Evolutionary conservation across 2,888 invertebrate genomes (phyloP), one percentile per base, ranked within the genome.

Genomic region (Agonopterix alstromeriana): DNA sequence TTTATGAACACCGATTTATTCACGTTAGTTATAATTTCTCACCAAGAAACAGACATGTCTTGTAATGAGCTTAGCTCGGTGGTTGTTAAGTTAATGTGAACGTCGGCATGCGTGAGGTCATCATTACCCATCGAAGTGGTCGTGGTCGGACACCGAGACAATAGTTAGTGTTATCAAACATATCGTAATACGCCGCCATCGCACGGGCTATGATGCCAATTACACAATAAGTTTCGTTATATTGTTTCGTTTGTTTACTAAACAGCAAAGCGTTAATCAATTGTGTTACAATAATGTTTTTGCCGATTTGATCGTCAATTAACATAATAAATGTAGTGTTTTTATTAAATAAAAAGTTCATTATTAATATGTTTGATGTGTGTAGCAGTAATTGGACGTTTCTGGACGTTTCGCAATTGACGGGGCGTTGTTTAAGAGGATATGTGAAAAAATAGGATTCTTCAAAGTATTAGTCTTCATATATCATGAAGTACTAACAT

Each of bases 131-230:
- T 14, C 27, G 27, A 27, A 27, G 27, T 27, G 27, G 45, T 36
- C 41, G 35, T 17, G n/a, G 8, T 35, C 53, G 51, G 50, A 51
- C 53, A 41, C 42, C 38, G 44, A 47, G 50, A 60, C 61, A 57
- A 59, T 61, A 49, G 49, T 53, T 61, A 49, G 49, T 53, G 49
- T 53, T 53, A 43, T 48, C 42, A 51, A 53, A 53, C 49, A 53
- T 38, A 46, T 9, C 40, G 41, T 11, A 45, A 14, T 10, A 14
- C 36, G 10, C 10, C 27, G 27, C 41, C 27, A 3, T 7, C 42
- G 27, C 46, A 14, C 42, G 10, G 9, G 42, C 17, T 35, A 35
- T 10, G 35, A 27, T 27, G 7, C 38, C 38, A 38, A 36, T 45
- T 45, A 48, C 45, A 46, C 46, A 46, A 43, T 51, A 45, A 45